Base-by-base conservation (phyloP, 2,888 invertebrate species). In the Petrolisthes cinctipes region DNA sequence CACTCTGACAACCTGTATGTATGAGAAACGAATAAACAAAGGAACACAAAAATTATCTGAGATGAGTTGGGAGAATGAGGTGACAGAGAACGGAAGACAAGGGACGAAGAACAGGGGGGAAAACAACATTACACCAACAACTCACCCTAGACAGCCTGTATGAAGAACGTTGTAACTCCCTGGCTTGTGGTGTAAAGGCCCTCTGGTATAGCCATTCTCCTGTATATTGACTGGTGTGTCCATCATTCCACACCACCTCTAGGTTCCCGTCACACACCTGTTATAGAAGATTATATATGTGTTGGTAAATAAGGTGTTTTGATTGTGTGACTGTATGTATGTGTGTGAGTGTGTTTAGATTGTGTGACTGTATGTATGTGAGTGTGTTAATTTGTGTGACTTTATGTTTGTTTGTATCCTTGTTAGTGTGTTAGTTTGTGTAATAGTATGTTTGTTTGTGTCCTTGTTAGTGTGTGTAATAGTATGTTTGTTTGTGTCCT, bases 191-290 rank as follows among this genome's bases (percentile, higher is more conserved):
- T 4, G 56, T 88, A 73, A 88, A 88, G 66, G 84, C 61, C 9
- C 87, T 68, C n/a, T 75, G 80, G 75, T 75, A 75, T 0, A 88
- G 87, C 87, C 87, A 88, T 11, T 68, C 7, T 53, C 87, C 87
- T 0, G 71, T 51, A 73, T 37, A 88, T 6, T 11, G 4, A 81
- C 87, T 76, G 20, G 53, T 23, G 81, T 88, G 87, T 17, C 84
- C 87, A 23, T 88, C 87, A 1, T 37, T 17, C 87, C 87, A 88
- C 51, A n/a, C 80, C 81, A 88, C 73, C 51, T 9, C 37, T 53
- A 88, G 51, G 20, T 53, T 20, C 11, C 87, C 84, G 66, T 81
- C 83, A 14, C n/a, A 51, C 83, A 86, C 82, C 86, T 86, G 83
- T 54, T 66, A 0, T 66, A 0, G 4, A 17, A 61, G 1, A 37